A percentile compares a stretch with the other conserved stretches of the same genome.
phyloP scores from a whole-genome alignment of 1,140 invertebrate species.

The Platorchestia sp. region DNA sequence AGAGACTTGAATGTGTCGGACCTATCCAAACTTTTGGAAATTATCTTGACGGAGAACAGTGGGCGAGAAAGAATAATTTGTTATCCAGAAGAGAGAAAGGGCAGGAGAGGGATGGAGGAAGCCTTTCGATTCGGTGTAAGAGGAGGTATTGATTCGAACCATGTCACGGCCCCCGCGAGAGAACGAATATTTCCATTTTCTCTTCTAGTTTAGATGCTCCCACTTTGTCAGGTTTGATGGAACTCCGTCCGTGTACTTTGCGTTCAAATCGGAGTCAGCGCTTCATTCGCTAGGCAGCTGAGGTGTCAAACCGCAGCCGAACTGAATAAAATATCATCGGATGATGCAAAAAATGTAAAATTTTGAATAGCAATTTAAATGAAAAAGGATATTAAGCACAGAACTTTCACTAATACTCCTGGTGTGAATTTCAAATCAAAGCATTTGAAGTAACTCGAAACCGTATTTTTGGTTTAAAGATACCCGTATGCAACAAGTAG shows the following conservation, averaged over 20 bases:
- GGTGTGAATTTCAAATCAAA: neutral
- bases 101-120: neutral
- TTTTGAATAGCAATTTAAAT: no score
- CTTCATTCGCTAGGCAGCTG: neutral
- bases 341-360: no score
- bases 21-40: constrained; percentile 32
- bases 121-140: neutral
- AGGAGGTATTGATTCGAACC: constrained; percentile 18
- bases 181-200: neutral
- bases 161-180: neutral
- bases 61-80: constrained; percentile 27
- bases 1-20: constrained; percentile 39
- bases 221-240: neutral
- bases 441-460: neutral
- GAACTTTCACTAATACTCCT: no score
- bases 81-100: constrained; percentile 30
- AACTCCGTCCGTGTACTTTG: neutral
- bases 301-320: neutral
- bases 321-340: no score
- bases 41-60: constrained; percentile 19
- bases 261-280: neutral
- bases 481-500: neutral
- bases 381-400: no score
- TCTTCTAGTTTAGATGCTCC: neutral
- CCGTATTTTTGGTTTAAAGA: neutral